Conservation (phyloP, 2,888 invertebrate genomes). For the Gari tellinella region DNA sequence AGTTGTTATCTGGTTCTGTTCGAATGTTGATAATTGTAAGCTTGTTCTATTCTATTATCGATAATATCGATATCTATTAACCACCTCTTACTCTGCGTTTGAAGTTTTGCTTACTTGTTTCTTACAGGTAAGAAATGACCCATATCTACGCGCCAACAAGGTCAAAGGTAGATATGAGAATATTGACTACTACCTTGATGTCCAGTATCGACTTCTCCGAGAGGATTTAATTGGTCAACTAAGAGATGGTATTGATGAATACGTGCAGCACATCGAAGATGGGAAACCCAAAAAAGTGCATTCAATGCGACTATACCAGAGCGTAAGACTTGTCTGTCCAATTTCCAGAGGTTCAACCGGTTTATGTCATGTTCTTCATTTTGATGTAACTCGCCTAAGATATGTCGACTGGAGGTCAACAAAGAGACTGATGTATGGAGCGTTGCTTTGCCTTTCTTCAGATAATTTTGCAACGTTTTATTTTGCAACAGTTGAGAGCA, state of each 20-base stretch:
- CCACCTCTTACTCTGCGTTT: no score
- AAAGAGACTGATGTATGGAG: constrained; percentile 89
- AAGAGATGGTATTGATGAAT: constrained; percentile 86
- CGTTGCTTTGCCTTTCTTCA: constrained; percentile 90
- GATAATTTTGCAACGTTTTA: constrained; percentile 89
- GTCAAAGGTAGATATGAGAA: constrained; percentile 88
- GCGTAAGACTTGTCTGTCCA: constrained; percentile 66
- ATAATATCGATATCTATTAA: no score
- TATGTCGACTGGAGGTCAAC: constrained; percentile 84
- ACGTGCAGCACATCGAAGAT: not conserved
- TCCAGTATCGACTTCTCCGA: constrained; percentile 90
- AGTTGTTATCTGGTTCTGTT: no score
- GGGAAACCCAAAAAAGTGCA: not conserved
- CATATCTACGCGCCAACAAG: no score
- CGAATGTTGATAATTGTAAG: no score
- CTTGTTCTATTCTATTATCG: no score
- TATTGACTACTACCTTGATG: constrained; percentile 90
- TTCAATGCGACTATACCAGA: constrained; percentile 70
- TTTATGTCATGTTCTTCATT: constrained; percentile 58
- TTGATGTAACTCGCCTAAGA: constrained; percentile 32
- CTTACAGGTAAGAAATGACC: no score
- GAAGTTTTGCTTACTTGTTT: no score
- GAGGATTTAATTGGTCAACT: constrained; percentile 93
- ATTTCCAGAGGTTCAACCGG: constrained; percentile 58
- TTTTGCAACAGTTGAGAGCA: constrained; percentile 87